phyloP scores from a whole-genome alignment of 1,140 invertebrate genomes.

The Drosophila miranda region DNA sequence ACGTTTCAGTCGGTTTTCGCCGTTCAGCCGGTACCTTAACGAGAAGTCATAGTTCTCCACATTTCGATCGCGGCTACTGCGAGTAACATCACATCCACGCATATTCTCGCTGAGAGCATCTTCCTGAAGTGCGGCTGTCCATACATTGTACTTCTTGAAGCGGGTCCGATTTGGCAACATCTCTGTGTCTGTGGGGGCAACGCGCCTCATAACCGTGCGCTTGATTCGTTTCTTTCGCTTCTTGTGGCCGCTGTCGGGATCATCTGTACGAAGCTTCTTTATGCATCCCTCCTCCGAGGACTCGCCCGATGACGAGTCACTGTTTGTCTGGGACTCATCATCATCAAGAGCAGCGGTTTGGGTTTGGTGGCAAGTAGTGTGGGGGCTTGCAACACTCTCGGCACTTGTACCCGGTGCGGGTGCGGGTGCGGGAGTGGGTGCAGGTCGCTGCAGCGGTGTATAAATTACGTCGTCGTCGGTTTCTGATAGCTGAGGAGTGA shows the following conservation, averaged over 20 bases:
- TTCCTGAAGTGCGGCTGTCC: slow-evolving; percentile 85
- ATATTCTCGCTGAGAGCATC: slow-evolving; percentile 85
- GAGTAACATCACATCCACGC: slow-evolving; percentile 84
- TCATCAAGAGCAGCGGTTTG: slow-evolving; percentile 55
- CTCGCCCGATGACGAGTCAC: slow-evolving; percentile 61
- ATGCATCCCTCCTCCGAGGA: slow-evolving; percentile 73
- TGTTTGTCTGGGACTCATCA: slow-evolving; percentile 65
- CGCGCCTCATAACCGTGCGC: slow-evolving; percentile 83
- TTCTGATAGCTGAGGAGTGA: slow-evolving; percentile 53
- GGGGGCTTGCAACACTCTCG: slow-evolving; percentile 45
- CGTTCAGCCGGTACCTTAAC: slow-evolving; percentile 64
- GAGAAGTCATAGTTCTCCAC: slow-evolving; percentile 86
- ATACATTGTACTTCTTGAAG: slow-evolving; percentile 85
- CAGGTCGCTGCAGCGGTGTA: slow-evolving; percentile 83
- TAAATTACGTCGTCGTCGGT: slow-evolving; percentile 79
- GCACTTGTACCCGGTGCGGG: slow-evolving; percentile 12
- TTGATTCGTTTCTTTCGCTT: slow-evolving; percentile 73
- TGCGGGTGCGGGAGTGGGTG: slow-evolving; percentile 16
- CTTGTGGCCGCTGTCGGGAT: slow-evolving; percentile 55
- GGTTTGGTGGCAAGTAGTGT: slow-evolving; percentile 63
- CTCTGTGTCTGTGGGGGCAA: slow-evolving; percentile 82
- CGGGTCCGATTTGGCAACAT: slow-evolving; percentile 46
- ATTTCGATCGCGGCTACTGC: slow-evolving; percentile 83
- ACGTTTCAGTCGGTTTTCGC: slow-evolving; percentile 77
- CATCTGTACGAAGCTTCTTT: slow-evolving; percentile 73